Evolutionary conservation across 2,797 vertebrate species (phyloP).

Genomic region (Thunnus albacares): DNA sequence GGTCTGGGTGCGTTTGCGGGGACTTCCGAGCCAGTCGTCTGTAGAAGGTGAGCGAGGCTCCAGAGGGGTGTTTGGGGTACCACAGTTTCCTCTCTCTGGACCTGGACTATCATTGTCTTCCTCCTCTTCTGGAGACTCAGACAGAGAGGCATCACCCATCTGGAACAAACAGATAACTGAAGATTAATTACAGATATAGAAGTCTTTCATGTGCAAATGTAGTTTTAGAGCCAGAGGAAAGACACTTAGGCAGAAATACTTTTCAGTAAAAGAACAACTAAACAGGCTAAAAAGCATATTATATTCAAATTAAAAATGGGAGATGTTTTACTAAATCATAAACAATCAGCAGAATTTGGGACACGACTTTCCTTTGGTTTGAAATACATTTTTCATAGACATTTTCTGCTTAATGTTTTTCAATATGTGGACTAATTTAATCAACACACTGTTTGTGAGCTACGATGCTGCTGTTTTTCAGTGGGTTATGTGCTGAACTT

Average conservation of each 20-base stretch:
- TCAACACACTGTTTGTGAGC: background rate
- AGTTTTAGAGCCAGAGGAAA: background rate
- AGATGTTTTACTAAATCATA: background rate
- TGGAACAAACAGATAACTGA: constrained; percentile 26
- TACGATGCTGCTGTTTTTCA: background rate
- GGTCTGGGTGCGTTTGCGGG: constrained; percentile 96
- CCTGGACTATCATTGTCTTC: constrained; percentile 78
- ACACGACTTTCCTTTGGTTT: background rate
- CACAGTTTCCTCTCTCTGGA: constrained; percentile 42
- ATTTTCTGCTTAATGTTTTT: background rate
- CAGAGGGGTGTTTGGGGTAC: background rate
- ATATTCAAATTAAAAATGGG: no score
- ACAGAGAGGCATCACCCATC: constrained; percentile 77
- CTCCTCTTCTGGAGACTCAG: constrained; percentile 83
- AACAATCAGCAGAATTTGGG: background rate
- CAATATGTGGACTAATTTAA: background rate
- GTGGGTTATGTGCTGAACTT: no score
- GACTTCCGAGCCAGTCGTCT: constrained; percentile 79
- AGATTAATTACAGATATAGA: constrained; percentile 1
- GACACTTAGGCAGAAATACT: background rate
- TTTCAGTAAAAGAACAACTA: no score
- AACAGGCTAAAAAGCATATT: no score
- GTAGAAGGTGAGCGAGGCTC: constrained; percentile 1
- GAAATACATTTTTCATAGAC: background rate
- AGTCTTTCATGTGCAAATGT: background rate